Percentiles rank a stretch among this genome's conserved stretches.
phyloP scores from a whole-genome alignment of 2,113 vertebrate species.

The Pseudonaja textilis region DNA sequence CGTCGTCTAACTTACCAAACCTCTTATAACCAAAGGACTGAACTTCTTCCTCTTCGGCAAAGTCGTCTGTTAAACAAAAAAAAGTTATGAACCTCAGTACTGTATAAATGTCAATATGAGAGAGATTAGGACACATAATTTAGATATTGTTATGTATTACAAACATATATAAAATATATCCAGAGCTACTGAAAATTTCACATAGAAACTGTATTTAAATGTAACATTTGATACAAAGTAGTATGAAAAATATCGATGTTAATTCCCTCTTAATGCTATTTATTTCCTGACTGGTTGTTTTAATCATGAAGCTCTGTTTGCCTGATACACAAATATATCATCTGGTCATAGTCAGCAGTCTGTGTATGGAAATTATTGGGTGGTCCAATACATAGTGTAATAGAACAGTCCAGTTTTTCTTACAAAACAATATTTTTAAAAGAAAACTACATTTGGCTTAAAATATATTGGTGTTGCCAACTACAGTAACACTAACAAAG shows the following conservation, averaged over 20 bases:
- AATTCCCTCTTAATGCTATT: neutral
- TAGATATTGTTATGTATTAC: neutral
- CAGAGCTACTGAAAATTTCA: neutral
- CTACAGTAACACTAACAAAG: neutral
- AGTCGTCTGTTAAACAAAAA: conserved; percentile 81
- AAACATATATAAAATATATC: neutral
- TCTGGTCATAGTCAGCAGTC: neutral
- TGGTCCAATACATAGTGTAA: neutral
- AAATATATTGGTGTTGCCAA: neutral
- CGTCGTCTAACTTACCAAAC: conserved; percentile 85
- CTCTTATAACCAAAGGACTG: conserved; percentile 98
- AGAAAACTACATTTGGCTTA: neutral
- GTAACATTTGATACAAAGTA: neutral
- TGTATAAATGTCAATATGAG: neutral
- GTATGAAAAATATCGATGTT: neutral
- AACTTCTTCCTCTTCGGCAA: conserved; percentile 95
- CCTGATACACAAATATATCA: neutral
- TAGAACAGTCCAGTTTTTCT: neutral
- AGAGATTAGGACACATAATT: neutral
- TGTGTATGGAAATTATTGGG: conserved; percentile 13
- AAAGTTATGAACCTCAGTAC: conserved; percentile 46
- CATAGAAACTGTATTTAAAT: neutral
- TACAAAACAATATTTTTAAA: neutral
- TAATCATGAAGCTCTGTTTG: neutral
- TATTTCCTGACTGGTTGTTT: neutral